Conservation (phyloP, 1,140 invertebrate genomes). For the Antheraea mylitta region DNA sequence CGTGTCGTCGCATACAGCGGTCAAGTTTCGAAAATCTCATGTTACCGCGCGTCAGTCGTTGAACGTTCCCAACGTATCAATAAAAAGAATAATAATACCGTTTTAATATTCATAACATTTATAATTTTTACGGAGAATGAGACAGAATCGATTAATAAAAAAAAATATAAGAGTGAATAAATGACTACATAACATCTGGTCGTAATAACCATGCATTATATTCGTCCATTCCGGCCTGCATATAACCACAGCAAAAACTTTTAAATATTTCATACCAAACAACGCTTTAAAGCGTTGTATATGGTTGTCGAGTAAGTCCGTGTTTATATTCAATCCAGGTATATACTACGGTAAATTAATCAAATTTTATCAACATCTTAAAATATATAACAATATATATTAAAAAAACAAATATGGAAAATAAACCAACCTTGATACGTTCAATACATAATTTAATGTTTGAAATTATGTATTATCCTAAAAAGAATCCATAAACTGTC, state of each 20-base stretch:
- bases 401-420: no score
- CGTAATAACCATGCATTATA: background rate
- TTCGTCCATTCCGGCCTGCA: no score
- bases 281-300: no score
- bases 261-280: no score
- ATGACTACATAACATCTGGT: background rate
- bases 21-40: slow-evolving; percentile 21
- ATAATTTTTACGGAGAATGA: background rate
- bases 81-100: background rate
- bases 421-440: background rate
- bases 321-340: no score
- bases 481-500: background rate
- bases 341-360: no score
- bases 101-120: background rate
- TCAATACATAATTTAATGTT: no score
- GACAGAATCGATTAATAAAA: background rate
- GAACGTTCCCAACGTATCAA: background rate
- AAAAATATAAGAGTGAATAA: background rate
- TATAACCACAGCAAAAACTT: no score
- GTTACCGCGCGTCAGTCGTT: background rate
- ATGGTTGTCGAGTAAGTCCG: no score
- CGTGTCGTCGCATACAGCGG: slow-evolving; percentile 10
- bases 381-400: no score
- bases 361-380: no score
- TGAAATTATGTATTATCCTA: no score